A percentile compares a stretch with the other conserved stretches of the same genome.
phyloP scores from a whole-genome alignment of 2,113 vertebrate genomes.

The Catharus fuscescens region DNA sequence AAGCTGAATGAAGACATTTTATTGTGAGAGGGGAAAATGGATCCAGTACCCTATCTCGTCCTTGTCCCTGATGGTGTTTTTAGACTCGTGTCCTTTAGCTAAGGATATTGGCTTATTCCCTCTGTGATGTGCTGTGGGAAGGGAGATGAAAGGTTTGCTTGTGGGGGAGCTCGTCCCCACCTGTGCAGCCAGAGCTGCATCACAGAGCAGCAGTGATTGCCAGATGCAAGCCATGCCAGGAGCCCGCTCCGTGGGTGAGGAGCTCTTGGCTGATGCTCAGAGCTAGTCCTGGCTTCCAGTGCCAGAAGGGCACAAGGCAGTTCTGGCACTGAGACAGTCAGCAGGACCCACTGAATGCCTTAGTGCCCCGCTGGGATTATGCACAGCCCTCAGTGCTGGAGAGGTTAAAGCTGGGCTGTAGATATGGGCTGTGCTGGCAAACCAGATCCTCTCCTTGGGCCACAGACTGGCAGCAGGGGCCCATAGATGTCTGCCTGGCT shows the following conservation, averaged over 20 bases:
- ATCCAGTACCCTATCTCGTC: not conserved
- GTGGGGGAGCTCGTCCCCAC: not conserved
- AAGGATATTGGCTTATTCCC: not conserved
- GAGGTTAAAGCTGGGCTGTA: constrained; percentile 7
- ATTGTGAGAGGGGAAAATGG: not conserved
- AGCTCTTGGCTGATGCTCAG: not conserved
- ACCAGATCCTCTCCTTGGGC: not conserved
- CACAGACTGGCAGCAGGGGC: not conserved
- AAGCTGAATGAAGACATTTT: not conserved
- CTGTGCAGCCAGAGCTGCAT: not conserved
- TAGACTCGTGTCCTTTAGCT: not conserved
- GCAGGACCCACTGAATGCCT: not conserved
- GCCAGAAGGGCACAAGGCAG: not conserved
- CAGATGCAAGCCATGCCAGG: not conserved
- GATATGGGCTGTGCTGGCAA: not conserved
- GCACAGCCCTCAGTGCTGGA: not conserved
- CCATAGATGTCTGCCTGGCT: not conserved
- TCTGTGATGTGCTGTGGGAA: not conserved
- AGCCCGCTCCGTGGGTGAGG: not conserved
- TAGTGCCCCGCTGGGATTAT: not conserved
- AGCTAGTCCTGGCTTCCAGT: not conserved
- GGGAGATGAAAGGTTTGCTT: not conserved
- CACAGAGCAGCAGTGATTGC: not conserved
- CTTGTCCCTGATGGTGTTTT: not conserved
- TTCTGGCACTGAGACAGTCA: not conserved